These are phyloP conservation scores for Biston stratarius DNA, from an alignment of 2,888 invertebrate species.

Conservation along the genomic window DNA sequence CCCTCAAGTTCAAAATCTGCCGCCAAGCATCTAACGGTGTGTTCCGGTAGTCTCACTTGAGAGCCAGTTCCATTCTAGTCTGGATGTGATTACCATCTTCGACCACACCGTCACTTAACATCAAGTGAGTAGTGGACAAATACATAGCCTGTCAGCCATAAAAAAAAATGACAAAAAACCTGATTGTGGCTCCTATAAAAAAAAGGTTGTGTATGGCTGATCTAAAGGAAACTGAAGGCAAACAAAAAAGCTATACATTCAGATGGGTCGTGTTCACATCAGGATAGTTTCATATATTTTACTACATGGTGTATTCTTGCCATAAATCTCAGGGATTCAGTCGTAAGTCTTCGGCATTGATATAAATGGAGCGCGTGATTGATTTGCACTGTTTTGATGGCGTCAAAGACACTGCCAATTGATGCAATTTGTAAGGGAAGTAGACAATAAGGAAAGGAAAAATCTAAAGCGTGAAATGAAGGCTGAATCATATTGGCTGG, in stretches of 20 bases:
- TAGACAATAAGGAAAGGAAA: neutral
- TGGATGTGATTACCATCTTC: too few species aligned
- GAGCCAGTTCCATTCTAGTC: too few species aligned
- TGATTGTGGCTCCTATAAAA: neutral
- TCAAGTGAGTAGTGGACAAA: too few species aligned
- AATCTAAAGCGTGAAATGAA: neutral
- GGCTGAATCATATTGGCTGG: neutral
- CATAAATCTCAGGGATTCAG: constrained; percentile 31
- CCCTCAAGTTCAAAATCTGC: too few species aligned
- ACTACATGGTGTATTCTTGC: constrained; percentile 29
- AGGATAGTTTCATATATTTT: neutral
- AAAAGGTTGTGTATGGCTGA: too few species aligned
- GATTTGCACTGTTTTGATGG: constrained; percentile 29
- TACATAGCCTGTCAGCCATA: too few species aligned
- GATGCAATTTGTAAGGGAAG: constrained; percentile 11
- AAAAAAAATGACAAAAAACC: too few species aligned
- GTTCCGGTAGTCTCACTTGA: too few species aligned
- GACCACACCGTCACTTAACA: too few species aligned
- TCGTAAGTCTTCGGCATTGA: constrained; percentile 38
- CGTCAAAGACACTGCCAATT: constrained; percentile 18
- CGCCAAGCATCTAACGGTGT: too few species aligned
- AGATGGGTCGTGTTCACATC: neutral
- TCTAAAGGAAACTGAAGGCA: neutral
- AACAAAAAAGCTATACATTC: neutral
- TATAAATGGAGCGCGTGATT: constrained; percentile 32